Base-by-base conservation (phyloP, 1,140 invertebrate genomes). In the Coenobita brevimanus region DNA sequence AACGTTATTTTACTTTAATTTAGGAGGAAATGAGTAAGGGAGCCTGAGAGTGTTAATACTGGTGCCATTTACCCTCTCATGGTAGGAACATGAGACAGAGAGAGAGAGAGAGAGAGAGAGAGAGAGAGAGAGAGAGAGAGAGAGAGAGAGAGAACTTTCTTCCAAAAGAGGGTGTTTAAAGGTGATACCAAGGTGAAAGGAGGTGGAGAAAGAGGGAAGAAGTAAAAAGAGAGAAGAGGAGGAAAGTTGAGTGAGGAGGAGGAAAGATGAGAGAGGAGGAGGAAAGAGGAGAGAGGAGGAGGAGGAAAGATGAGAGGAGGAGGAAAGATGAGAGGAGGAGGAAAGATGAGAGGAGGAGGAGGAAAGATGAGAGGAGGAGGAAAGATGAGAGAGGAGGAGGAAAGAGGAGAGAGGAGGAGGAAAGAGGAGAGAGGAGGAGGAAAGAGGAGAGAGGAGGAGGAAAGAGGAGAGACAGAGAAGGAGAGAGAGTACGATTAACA, bases 331-430 rank as follows among this genome's bases (percentile, higher is more conserved):
- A 76, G 73, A 76, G 73, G 27, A 41, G 27, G 38, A 76, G 38
- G 27, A 24, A 76, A 17, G 46, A 24, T 21, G 73, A 76, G 38
- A 76, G 30, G 46, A 17, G 46, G 30, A 41, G 73, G 46, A 13
- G 50, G 36, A 3, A 17, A n/a, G 3, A 27, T 1, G 3, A 73
- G n/a, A 3, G 69, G 17, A 21, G 36, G 0, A 30, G 21, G 21
- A 6, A 36, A 21, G 2, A 43, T 13, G 38, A 75, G 71, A 75
- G 71, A 75, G 71, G 43, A 41, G 43, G 38, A 43, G 38, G 50
- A 43, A 78, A 43, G 50, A 43, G 50, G 73, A 78, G 73, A 78
- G 73, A 78, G 73, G 50, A 43, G 50, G 73, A 76, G 73, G 50
- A 43, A 76, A 43, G 50, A 43, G 50, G 73, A 76, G 73, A 76